Evolutionary conservation across 2,888 invertebrate species (phyloP), one percentile per base, ranked within the genome.

Genomic region (Eupithecia subumbrata): DNA sequence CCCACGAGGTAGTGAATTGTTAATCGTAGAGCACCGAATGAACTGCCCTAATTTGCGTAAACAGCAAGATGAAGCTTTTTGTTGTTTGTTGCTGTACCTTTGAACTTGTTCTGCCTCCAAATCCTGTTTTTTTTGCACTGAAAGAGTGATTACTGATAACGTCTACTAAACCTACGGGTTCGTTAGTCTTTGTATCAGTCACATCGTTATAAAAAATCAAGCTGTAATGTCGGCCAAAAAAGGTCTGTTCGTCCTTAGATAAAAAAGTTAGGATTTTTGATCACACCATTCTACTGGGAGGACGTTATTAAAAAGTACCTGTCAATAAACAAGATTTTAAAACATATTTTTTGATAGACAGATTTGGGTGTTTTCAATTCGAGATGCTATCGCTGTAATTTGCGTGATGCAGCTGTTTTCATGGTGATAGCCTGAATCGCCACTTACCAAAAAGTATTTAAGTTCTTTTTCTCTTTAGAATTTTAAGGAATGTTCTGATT

Each of bases 391-490:
- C 89, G 81, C 81, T 79, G 85, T 90, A 91, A 92, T 92, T 93
- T 92, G 91, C 92, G 89, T 93, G 94, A 93, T 92, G 87, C 89
- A 89, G 89, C 90, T 85, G 85, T 90, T 92, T 77, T 90, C 63
- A 79, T 83, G 90, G 88, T 92, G 92, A 92, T 91, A 91, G 90
- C 84, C 18, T 84, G 78, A 74, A 75, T 78, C 76, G 78, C 81
- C 84, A 85, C 80, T 86, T 86, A 85, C 89, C 90, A 90, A 85
- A 80, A 84, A 88, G n/a, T n/a, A n/a, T n/a, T n/a, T 91, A 91
- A 89, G n/a, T n/a, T n/a, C n/a, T n/a, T n/a, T n/a, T 86, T 85
- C 85, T 87, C 84, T 88, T 88, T 89, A 89, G 88, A 78, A 78
- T 66, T 64, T 40, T 72, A 87, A 84, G 75, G 90, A 91, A 92